phyloP scores from a whole-genome alignment of 2,113 vertebrate genomes.

The Pelusios castaneus region DNA sequence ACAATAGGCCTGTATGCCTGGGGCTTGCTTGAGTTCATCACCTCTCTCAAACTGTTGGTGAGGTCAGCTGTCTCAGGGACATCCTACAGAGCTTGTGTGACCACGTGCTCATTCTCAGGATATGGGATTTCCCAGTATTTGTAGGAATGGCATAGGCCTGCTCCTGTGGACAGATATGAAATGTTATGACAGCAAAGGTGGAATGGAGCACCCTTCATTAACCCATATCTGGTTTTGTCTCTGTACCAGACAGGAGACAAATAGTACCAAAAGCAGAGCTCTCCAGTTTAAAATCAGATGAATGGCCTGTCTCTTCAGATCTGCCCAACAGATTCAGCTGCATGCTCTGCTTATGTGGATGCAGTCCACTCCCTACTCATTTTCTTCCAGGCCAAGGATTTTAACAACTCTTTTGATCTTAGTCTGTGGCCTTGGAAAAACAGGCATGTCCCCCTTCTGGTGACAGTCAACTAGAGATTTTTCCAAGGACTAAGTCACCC shows the following conservation, averaged over 20 bases:
- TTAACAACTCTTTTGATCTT: background rate
- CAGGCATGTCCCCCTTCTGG: background rate
- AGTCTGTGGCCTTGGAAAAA: background rate
- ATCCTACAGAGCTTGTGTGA: background rate
- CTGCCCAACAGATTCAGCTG: background rate
- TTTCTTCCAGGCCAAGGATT: background rate
- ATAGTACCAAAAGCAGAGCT: too few relatives aligned
- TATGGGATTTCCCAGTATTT: background rate
- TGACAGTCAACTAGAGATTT: background rate
- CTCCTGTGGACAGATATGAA: background rate
- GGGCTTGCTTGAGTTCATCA: background rate
- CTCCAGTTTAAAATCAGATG: background rate
- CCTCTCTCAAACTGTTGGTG: constrained; percentile 5
- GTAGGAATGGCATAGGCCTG: background rate
- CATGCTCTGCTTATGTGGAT: background rate
- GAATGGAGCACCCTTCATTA: background rate
- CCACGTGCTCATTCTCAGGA: background rate
- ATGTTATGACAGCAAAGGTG: background rate
- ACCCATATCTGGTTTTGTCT: background rate
- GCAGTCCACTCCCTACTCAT: background rate
- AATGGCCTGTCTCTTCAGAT: background rate
- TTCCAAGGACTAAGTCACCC: background rate
- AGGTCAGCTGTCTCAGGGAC: background rate
- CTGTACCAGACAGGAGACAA: background rate
- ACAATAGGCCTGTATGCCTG: background rate